Evolutionary conservation across 2,888 invertebrate species (phyloP), one percentile per base, ranked within the genome.

Genomic region (Pinctada fucata): DNA sequence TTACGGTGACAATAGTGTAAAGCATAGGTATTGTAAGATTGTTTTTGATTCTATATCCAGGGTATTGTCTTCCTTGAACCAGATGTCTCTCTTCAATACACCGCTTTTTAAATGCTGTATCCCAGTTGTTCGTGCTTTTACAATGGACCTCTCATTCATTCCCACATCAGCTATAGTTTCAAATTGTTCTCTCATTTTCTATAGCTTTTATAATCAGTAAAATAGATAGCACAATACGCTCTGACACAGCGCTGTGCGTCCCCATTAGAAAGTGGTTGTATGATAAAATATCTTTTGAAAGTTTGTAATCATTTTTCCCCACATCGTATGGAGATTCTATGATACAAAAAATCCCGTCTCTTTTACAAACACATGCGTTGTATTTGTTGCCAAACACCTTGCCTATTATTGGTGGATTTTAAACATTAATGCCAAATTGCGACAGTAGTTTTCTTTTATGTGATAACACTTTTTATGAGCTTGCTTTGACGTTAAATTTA

Each of bases 171-270:
- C 74, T 74, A 74, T 74, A 74, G 74, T 74, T 74, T 74, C 74
- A 74, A 74, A 74, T 74, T 74, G 74, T 74, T 74, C 74, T 49
- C 74, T 63, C 66, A 63, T 74, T 74, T 74, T 74, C 74, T 63
- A 74, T 63, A 74, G 74, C 74, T 74, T 74, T 74, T 66, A 74
- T 50, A 65, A 74, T 68, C 74, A 66, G 45, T 65, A 66, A 74
- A 66, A 74, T 45, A 65, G 50, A 49, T 63, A 66, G 45, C 66
- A 74, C 74, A 74, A 74, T 74, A 65, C 58, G 66, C n/a, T 45
- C 74, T 66, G n/a, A 48, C 66, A 66, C 31, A 31, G 66, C 66
- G 73, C 64, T 65, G 65, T 66, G 74, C 74, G 74, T 50, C 66
- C 66, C 74, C 66, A 65, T 66, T 74, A 74, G 74, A 74, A 74